Evolutionary conservation across 2,113 vertebrate genomes (phyloP), one percentile per base, ranked within the genome.

Genomic region (Struthio camelus): DNA sequence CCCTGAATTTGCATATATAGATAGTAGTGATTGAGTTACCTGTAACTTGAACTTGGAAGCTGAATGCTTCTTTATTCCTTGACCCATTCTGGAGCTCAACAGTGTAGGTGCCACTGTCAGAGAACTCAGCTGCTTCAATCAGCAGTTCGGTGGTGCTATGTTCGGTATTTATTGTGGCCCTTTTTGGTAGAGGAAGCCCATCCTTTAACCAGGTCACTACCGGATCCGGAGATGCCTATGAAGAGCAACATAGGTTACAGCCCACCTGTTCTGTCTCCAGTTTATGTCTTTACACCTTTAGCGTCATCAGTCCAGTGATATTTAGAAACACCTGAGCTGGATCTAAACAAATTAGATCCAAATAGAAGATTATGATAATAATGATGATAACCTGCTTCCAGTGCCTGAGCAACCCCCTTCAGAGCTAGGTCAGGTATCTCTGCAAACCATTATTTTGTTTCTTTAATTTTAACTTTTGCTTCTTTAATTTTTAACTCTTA

Each of bases 201-300:
- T 99, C 99, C 96, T 99, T 99, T 9, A 98, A 71, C 99, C 99
- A 99, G 72, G 72, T 98, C 81, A 99, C 98, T 30, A 98, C 98
- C 0, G 98, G 98, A 95, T 97, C 96, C 36, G 99, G 99, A 48
- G 98, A 98, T 1, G 98, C 99, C 99, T 99, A 94, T 40, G 28
- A 84, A 87, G 42, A 59, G 58, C 16, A 50, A 38, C 14, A 66
- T 0, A 1, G 51, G 56, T 66, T 83, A 71, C 2, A 93, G 23
- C 5, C 40, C n/a, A 6, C 28, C 34, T 62, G 14, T 25, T 90
- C 72, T 62, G 70, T 50, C 17, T 56, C 61, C 27, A 48, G 9
- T 22, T 32, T 34, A 13, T 3, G 2, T 54, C 44, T 46, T 72
- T 22, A 2, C 5, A 32, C 20, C 38, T 53, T 69, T 6, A 30